Conservation (phyloP, 2,888 invertebrate species). For the Ormia ochracea region DNA sequence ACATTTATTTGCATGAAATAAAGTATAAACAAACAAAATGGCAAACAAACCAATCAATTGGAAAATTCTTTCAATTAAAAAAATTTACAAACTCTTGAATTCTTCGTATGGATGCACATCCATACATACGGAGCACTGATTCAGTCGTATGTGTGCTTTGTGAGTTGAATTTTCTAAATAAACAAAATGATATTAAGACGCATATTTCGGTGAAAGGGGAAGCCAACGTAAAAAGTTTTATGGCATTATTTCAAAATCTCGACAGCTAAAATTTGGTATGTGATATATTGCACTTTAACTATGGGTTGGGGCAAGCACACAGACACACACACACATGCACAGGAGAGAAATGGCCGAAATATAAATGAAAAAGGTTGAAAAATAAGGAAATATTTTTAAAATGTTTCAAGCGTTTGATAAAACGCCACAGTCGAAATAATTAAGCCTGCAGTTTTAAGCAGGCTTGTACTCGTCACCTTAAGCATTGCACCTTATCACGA, state of each 20-base stretch:
- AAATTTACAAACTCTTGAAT: conserved; percentile 43
- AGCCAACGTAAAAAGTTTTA: not conserved
- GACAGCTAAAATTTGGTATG: not conserved
- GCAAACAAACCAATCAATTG: conserved; percentile 55
- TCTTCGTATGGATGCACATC: not conserved
- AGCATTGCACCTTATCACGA: too few relatives aligned
- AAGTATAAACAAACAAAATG: not conserved
- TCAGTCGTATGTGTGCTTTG: too few relatives aligned
- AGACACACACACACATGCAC: too few relatives aligned
- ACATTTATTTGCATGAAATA: too few relatives aligned
- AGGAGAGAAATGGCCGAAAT: too few relatives aligned
- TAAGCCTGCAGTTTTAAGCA: too few relatives aligned
- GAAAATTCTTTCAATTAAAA: conserved; percentile 61
- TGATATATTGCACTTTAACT: not conserved
- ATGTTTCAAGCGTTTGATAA: too few relatives aligned
- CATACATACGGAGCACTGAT: not conserved
- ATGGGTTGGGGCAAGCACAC: too few relatives aligned
- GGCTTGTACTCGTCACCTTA: too few relatives aligned
- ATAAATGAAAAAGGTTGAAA: too few relatives aligned
- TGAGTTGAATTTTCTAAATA: not conserved
- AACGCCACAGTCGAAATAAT: too few relatives aligned
- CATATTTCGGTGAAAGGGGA: not conserved
- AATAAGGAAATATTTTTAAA: too few relatives aligned
- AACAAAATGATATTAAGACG: not conserved
- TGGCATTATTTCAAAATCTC: conserved; percentile 11